Evolutionary conservation across 2,888 invertebrate species (phyloP).

Genomic region (Dynastes grantii): DNA sequence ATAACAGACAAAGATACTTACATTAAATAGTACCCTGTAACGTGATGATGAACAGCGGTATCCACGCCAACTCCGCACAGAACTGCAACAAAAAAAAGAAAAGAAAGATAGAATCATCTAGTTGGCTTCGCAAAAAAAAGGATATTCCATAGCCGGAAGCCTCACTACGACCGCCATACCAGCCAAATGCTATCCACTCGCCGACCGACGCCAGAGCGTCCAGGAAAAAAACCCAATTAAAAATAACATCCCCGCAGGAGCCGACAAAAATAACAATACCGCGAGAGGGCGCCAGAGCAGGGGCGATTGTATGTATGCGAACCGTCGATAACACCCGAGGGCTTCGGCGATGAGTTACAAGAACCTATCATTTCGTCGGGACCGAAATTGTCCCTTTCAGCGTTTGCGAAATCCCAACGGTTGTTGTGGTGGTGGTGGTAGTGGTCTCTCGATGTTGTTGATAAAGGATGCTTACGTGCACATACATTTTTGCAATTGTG

Average conservation of each 20-base stretch:
- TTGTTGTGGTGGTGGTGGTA: too few species aligned
- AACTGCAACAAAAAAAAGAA: constrained; percentile 70
- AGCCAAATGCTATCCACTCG: too few species aligned
- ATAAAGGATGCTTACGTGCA: too few species aligned
- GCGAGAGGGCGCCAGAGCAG: background rate
- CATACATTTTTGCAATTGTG: background rate
- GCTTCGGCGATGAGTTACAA: constrained; percentile 18
- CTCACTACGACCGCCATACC: too few species aligned
- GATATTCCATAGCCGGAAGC: background rate
- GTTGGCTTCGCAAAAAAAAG: background rate
- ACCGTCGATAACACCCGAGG: constrained; percentile 25
- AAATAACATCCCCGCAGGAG: constrained; percentile 23
- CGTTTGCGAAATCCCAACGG: constrained; percentile 15
- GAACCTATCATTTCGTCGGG: constrained; percentile 6
- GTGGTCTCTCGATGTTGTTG: background rate
- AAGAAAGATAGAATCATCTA: constrained; percentile 24
- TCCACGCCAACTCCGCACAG: constrained; percentile 79
- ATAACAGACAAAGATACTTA: constrained; percentile 68
- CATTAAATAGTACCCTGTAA: constrained; percentile 77
- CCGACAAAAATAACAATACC: constrained; percentile 39
- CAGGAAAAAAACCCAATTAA: constrained; percentile 29
- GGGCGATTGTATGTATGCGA: background rate
- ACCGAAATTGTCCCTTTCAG: background rate
- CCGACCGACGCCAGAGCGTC: too few species aligned
- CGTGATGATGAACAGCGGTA: constrained; percentile 75